phyloP scores from a whole-genome alignment of 2,888 invertebrate species.

The Drosophila neotestacea region DNA sequence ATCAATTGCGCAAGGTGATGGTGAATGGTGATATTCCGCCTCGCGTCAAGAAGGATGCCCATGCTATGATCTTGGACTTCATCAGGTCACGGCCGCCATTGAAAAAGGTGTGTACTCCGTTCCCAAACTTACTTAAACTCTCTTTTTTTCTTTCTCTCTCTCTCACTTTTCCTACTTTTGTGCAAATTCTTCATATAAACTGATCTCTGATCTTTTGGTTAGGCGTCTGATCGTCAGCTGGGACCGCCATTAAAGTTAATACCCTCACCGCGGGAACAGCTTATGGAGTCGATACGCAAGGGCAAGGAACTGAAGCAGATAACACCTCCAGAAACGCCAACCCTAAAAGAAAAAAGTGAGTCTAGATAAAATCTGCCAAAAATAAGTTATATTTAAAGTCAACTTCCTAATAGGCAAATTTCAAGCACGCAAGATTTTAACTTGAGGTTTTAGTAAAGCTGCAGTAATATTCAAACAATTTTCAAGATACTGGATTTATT shows the following conservation, averaged over 20 bases:
- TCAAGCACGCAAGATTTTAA: slow-evolving; percentile 3
- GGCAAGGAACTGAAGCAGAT: slow-evolving; percentile 89
- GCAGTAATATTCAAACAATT: neutral
- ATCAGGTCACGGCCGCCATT: slow-evolving; percentile 97
- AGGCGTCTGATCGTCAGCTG: slow-evolving; percentile 94
- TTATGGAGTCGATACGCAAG: slow-evolving; percentile 94
- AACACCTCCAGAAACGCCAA: slow-evolving; percentile 83
- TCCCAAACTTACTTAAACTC: slow-evolving; percentile 11
- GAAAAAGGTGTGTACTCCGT: slow-evolving; percentile 89
- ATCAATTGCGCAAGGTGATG: slow-evolving; percentile 94
- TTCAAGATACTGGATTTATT: neutral
- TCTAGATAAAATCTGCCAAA: slow-evolving; percentile 47
- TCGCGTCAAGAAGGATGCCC: slow-evolving; percentile 96
- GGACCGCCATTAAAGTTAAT: slow-evolving; percentile 91
- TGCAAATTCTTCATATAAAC: slow-evolving; percentile 1
- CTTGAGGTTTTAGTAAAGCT: slow-evolving; percentile 1
- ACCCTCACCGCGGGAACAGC: slow-evolving; percentile 92
- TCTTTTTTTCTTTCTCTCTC: neutral
- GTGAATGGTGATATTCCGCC: slow-evolving; percentile 93
- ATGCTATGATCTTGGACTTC: slow-evolving; percentile 97
- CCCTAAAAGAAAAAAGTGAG: slow-evolving; percentile 87
- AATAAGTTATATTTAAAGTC: neutral
- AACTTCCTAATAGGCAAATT: neutral
- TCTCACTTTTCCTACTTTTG: neutral
- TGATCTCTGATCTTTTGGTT: slow-evolving; percentile 1